Base-by-base conservation (phyloP, 2,113 vertebrate genomes). In the Athene noctua region DNA sequence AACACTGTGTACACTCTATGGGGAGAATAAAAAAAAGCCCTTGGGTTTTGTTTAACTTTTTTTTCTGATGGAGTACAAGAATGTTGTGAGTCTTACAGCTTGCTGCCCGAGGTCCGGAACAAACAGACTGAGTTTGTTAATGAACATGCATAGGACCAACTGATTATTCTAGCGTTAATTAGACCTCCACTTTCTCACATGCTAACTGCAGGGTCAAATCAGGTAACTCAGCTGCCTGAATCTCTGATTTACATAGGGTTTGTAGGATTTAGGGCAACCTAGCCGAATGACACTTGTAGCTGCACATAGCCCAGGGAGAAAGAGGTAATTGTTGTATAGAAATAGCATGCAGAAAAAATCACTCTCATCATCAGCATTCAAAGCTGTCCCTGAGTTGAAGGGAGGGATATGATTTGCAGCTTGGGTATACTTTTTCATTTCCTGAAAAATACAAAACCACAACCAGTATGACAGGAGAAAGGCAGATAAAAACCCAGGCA, bases 121-220 rank as follows among this genome's bases (percentile, higher is more conserved):
- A 80, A 67, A 59, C 25, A 63, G 23, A 17, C 17, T 29, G 68
- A 83, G 30, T 57, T 70, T 83, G 59, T 26, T 88, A 68, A 80
- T 59, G 59, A 83, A n/a, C 22, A 10, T 32, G 23, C 25, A 29
- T 30, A 46, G 29, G 32, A 77, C 10, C 6, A 73, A 30, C 15
- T n/a, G 46, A 83, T 70, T 83, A 66, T 52, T 68, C 30, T 58
- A 30, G 36, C 10, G 40, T 88, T 92, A 88, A 62, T 90, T 83
- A 90, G 65, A 49, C 30, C 16, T 90, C 27, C 6, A 5, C 30
- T 80, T 94, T 73, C 55, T 80, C 27, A 61, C 20, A 34, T 66
- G 51, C 18, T 92, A 51, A 66, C 46, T 86, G 36, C 10, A 58
- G 68, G 51, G 59, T 74, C 40, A 70, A 63, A 44, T 26, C 0